Conservation (phyloP, 2,113 vertebrate species). For the Dicrurus megarhynchus region DNA sequence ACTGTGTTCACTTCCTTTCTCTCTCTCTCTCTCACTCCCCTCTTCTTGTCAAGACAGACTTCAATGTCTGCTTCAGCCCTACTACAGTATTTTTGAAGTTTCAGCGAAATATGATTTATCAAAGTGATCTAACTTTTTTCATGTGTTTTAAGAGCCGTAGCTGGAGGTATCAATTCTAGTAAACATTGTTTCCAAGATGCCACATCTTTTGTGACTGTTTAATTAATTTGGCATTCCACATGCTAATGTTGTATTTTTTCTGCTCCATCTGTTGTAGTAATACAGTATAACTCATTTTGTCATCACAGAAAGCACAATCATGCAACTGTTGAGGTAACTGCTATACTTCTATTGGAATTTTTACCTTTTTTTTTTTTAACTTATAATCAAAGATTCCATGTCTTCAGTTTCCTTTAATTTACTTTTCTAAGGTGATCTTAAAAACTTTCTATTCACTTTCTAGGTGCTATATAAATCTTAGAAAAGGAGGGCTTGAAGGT, state of each 20-base stretch:
- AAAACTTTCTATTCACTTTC: background rate
- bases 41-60: background rate
- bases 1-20: background rate
- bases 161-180: background rate
- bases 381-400: background rate
- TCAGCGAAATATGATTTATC: background rate
- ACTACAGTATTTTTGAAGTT: background rate
- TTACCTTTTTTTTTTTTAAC: background rate
- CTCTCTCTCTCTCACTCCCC: background rate
- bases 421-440: background rate
- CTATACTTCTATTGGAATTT: background rate
- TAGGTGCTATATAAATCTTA: background rate
- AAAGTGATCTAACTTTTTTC: background rate
- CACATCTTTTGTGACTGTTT: background rate
- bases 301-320: background rate
- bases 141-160: background rate
- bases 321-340: background rate
- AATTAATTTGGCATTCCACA: background rate
- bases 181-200: background rate
- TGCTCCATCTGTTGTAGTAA: background rate
- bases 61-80: background rate
- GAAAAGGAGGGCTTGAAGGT: background rate
- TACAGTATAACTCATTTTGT: background rate
- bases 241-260: background rate
- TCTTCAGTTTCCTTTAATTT: background rate